phyloP scores from a whole-genome alignment of 2,113 vertebrate genomes.

The Leptobrachium ailaonicum region DNA sequence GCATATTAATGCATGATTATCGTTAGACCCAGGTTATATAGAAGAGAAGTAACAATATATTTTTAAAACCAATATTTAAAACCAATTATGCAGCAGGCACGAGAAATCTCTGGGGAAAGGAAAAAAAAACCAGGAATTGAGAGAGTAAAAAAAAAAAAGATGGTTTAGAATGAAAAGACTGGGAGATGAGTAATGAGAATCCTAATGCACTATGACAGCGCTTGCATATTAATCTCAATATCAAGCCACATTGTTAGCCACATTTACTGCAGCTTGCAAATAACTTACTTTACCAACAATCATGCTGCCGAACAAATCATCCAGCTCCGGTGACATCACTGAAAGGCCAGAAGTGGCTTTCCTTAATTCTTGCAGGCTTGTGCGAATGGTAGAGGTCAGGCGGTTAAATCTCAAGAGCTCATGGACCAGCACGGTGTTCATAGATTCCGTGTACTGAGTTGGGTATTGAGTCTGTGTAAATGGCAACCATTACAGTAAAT shows the following conservation, averaged over 20 bases:
- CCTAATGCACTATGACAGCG: slow-evolving; percentile 44
- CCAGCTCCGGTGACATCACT: slow-evolving; percentile 50
- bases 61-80: slow-evolving; percentile 46
- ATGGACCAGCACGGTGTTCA: slow-evolving; percentile 42
- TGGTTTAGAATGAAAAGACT: slow-evolving; percentile 24
- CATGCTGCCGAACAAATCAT: slow-evolving; percentile 51
- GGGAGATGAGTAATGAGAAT: slow-evolving; percentile 46
- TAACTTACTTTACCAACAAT: slow-evolving; percentile 53
- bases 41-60: slow-evolving; percentile 42
- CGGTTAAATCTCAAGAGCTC: slow-evolving; percentile 21
- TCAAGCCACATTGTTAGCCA: slow-evolving; percentile 32
- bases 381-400: slow-evolving; percentile 46
- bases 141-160: slow-evolving; percentile 34
- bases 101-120: slow-evolving; percentile 28
- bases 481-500: too few relatives aligned
- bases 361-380: slow-evolving; percentile 46
- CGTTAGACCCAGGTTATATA: slow-evolving; percentile 17
- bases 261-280: slow-evolving; percentile 33
- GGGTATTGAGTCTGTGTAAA: slow-evolving; percentile 23
- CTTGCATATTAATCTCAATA: slow-evolving; percentile 45
- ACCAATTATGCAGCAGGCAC: slow-evolving; percentile 34
- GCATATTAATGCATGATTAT: not conserved
- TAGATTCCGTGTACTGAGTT: slow-evolving; percentile 47
- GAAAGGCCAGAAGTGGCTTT: slow-evolving; percentile 48
- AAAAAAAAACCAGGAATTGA: slow-evolving; percentile 29